Percentiles rank a stretch among this genome's conserved stretches.
Conservation (phyloP, 1,140 invertebrate species). For the Drosophila quadrilineata region DNA sequence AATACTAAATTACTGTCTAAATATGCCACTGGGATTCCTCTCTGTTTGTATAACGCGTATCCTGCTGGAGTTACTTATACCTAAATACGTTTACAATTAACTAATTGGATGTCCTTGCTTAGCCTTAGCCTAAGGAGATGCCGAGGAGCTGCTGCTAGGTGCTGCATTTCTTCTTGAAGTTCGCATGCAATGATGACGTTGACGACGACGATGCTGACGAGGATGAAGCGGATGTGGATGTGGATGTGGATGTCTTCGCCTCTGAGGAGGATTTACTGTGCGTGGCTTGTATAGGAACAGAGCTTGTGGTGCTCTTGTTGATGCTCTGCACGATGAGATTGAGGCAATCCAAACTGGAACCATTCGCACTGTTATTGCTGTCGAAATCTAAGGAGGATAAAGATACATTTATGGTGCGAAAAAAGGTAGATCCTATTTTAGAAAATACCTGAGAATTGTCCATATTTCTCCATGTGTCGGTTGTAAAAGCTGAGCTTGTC, state of each 20-base stretch:
- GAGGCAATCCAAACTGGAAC: slow-evolving; percentile 85
- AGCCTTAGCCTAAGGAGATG: too few species aligned
- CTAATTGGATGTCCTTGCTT: slow-evolving; percentile 5
- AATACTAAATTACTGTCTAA: slow-evolving; percentile 52
- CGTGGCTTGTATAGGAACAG: slow-evolving; percentile 22
- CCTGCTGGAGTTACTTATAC: slow-evolving; percentile 46
- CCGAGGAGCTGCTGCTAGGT: slow-evolving; percentile 37
- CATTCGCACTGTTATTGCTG: slow-evolving; percentile 60
- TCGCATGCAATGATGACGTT: slow-evolving; percentile 53
- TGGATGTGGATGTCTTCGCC: slow-evolving; percentile 13
- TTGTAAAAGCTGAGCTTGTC: slow-evolving; percentile 72
- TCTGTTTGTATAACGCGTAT: slow-evolving; percentile 60
- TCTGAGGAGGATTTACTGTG: slow-evolving; percentile 7
- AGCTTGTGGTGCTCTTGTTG: slow-evolving; percentile 70
- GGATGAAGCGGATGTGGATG: slow-evolving; percentile 3
- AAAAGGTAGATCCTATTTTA: too few species aligned
- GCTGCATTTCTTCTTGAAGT: slow-evolving; percentile 75
- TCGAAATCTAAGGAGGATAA: slow-evolving; percentile 13
- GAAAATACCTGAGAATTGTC: slow-evolving; percentile 67
- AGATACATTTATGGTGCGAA: not conserved
- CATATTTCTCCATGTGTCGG: slow-evolving; percentile 69
- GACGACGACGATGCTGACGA: not conserved
- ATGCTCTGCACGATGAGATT: slow-evolving; percentile 87
- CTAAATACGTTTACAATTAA: slow-evolving; percentile 58
- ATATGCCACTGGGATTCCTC: slow-evolving; percentile 43